Evolutionary conservation across 2,888 invertebrate genomes (phyloP), one percentile per base, ranked within the genome.

Genomic region (Acanthopleura granulata): DNA sequence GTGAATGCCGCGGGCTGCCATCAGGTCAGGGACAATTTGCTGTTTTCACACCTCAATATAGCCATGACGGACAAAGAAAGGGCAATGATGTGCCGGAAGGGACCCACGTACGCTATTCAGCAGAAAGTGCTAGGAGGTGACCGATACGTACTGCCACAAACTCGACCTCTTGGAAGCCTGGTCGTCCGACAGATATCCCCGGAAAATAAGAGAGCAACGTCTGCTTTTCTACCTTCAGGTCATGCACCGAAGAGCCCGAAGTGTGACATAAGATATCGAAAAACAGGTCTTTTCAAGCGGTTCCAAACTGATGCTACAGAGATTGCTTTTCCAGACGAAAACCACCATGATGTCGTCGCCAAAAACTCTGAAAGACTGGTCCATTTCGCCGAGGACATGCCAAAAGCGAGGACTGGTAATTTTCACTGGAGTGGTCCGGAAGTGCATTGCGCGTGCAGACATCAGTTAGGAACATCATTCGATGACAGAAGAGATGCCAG

Each of bases 131-230:
- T 66, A 1, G 66, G 66, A 6, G 14, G 29, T 27, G 66, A 66
- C 25, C 22, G 29, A 16, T 16, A 66, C 3, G 25, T 16, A 6
- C 4, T 25, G 6, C 66, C 66, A 22, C 16, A 27, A 66, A 25
- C 29, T 12, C 66, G 66, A 3, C 66, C 66, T 22, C 3, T 66
- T 1, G 22, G 27, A 22, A 66, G 66, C 66, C 25, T 66, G 22
- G 22, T 22, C 14, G 66, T 66, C 25, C 22, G 25, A 27, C 66
- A 66, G 29, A 66, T 66, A 15, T 66, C 66, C 29, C 66, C 66
- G 22, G 16, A 15, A 15, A 66, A 22, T 27, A 27, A 27, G 16
- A 57, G 57, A 57, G 18, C 57, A 57, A 12, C 57, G 6, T 57
- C 57, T 6, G 57, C 22, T 6, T 1, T 6, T 57, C 22, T 22